Evolutionary conservation across 2,797 vertebrate genomes (phyloP), one percentile per base, ranked within the genome.

Genomic region (Coregonus sp.): DNA sequence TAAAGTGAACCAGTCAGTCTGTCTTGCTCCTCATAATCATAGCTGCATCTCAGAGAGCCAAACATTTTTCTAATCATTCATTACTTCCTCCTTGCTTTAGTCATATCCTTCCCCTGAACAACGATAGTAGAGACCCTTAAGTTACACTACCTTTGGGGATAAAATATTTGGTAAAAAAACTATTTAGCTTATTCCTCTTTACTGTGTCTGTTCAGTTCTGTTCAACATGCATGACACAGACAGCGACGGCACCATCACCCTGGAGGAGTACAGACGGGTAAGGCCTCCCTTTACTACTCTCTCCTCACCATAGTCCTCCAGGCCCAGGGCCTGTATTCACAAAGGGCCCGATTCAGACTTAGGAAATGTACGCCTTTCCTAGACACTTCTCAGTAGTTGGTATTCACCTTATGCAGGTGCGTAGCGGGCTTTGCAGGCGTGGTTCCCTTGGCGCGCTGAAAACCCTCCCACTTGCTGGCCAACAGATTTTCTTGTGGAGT

Each of bases 151-250:
- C 5, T 37, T 3, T 40, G 67, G 16, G 35, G 31, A 20, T 9
- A 47, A 47, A 47, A 47, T 47, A 29, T 6, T 61, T 47, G 18
- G 16, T 18, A 20, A 59, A 59, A 47, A 18, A 20, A 59, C 56
- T 31, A 11, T 66, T 66, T 33, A 66, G 63, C 29, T 66, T 31
- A 4, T 66, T 33, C 29, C n/a, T 33, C 63, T 66, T 29, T 20
- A 4, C 56, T 75, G 4, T 82, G 37, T 80, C 4, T 75, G 50
- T 69, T 0, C 87, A 99, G 97, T 99, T 89, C 94, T 99, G 78
- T 99, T 98, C 91, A 97, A 97, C 91, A 98, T 99, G 97, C 97
- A 99, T 0, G 98, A 99, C 91, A 96, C 95, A 0, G 96, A 99
- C 92, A 94, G 94, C 0, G 97, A 98, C 0, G 97, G 97, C 72